Base-by-base conservation (phyloP, 2,888 invertebrate genomes). In the Penaeus monodon region DNA sequence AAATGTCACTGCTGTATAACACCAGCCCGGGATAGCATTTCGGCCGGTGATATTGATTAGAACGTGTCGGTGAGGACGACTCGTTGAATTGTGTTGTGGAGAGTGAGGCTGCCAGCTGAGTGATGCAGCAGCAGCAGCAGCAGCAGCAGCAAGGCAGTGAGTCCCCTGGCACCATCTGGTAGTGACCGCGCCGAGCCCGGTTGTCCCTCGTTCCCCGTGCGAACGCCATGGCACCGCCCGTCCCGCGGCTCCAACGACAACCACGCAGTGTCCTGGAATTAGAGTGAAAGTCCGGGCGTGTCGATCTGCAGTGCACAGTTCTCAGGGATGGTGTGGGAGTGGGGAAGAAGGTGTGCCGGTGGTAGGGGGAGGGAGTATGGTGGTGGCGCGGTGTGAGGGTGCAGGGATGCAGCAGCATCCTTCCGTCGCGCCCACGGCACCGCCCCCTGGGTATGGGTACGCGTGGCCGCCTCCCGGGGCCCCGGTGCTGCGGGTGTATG, bases 1-100 rank as follows among this genome's bases (percentile, higher is more conserved):
- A 27, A n/a, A 29, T 38, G 68, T 49, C 70, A n/a, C n/a, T 27
- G 22, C 17, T 29, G 68, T 78, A 29, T 78, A 84, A 66, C 84
- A 77, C 49, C 68, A 44, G 66, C 77, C 80, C 49, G 63, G 73
- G 57, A 57, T 80, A 85, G 49, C 79, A 77, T 77, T 80, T 80
- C 79, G 74, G 85, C 85, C 85, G 85, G 85, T 44, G 80, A 77
- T 85, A 85, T 85, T 85, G 85, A 85, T 85, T 80, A 85, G 85
- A 57, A 57, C 57, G 57, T 57, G 57, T 80, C 57, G 66, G 49
- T 68, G 84, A 84, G 84, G 68, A 84, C 63, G 84, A 78, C 49
- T 66, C 70, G 85, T 79, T 85, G 85, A 70, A 70, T 33, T 80
- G 85, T 79, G 79, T 85, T 77, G 76, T 64, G 77, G 82, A 33